These are phyloP conservation scores for Lepeophtheirus salmonis DNA, from an alignment of 1,140 invertebrate genomes.

Conservation along the genomic window DNA sequence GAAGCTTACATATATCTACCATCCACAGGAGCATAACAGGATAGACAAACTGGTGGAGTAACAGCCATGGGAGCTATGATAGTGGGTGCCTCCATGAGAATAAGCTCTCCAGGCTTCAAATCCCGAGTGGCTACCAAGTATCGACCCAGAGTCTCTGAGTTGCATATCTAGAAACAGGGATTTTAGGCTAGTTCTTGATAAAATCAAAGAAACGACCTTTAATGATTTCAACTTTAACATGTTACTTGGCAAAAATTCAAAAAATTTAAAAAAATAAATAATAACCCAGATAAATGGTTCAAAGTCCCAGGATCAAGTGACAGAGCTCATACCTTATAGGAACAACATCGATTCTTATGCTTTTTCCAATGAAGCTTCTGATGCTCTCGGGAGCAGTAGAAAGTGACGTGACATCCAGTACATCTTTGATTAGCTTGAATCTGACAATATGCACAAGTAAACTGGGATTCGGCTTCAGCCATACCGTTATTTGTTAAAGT, in stretches of 20 bases:
- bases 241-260: not conserved
- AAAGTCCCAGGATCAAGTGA: conserved; percentile 16
- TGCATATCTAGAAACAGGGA: conserved; percentile 17
- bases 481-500: too few relatives aligned
- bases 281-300: not conserved
- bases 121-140: conserved; percentile 44
- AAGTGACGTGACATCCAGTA: conserved; percentile 25
- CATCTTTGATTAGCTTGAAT: conserved; percentile 25
- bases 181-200: not conserved
- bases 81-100: conserved; percentile 48
- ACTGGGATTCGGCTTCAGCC: too few relatives aligned
- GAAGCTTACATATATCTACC: conserved; percentile 18
- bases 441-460: conserved; percentile 24
- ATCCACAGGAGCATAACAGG: conserved; percentile 29
- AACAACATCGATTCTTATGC: conserved; percentile 30
- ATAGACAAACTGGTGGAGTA: conserved; percentile 36
- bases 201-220: not conserved
- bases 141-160: conserved; percentile 37
- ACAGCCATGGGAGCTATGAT: conserved; percentile 13
- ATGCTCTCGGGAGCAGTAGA: conserved; percentile 28
- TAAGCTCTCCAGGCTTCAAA: conserved; percentile 45
- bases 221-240: not conserved
- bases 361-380: conserved; percentile 29
- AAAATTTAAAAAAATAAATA: conserved; percentile 3
- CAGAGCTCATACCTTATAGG: conserved; percentile 23